phyloP scores from a whole-genome alignment of 2,888 invertebrate genomes.

The Oscheius sp. region DNA sequence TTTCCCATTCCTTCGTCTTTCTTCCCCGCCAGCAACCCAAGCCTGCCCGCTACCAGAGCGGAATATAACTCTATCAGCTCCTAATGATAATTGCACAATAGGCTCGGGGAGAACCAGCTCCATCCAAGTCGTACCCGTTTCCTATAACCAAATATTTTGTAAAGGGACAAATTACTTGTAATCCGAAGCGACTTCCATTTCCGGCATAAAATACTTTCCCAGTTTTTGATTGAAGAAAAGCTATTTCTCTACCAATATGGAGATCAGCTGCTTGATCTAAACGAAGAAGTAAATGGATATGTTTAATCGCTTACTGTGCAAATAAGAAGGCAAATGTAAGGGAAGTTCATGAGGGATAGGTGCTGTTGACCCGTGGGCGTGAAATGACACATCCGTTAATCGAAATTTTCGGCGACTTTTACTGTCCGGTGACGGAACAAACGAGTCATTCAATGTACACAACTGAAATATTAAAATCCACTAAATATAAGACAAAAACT shows the following conservation, averaged over 20 bases:
- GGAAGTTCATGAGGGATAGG: constrained; percentile 54
- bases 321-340: constrained; percentile 54
- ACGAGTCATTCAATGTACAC: constrained; percentile 66
- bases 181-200: constrained; percentile 84
- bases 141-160: constrained; percentile 35
- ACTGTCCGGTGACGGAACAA: constrained; percentile 54
- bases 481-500: constrained; percentile 1
- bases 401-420: constrained; percentile 49
- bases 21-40: constrained; percentile 65
- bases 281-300: background rate
- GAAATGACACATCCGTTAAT: constrained; percentile 61
- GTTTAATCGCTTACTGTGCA: constrained; percentile 54
- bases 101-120: constrained; percentile 66
- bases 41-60: constrained; percentile 69
- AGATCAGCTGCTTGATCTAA: constrained; percentile 79
- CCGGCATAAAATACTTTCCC: constrained; percentile 89
- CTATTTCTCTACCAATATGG: constrained; percentile 93
- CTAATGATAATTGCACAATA: constrained; percentile 63
- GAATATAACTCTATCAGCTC: constrained; percentile 58
- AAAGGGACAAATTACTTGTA: constrained; percentile 41
- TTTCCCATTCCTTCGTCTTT: constrained; percentile 50
- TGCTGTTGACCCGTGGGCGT: constrained; percentile 60
- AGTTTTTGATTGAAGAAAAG: constrained; percentile 89
- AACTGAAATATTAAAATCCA: constrained; percentile 47
- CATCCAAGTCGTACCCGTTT: constrained; percentile 65